Conservation (phyloP, 2,888 invertebrate genomes). For the Andrena haemorrhoa region DNA sequence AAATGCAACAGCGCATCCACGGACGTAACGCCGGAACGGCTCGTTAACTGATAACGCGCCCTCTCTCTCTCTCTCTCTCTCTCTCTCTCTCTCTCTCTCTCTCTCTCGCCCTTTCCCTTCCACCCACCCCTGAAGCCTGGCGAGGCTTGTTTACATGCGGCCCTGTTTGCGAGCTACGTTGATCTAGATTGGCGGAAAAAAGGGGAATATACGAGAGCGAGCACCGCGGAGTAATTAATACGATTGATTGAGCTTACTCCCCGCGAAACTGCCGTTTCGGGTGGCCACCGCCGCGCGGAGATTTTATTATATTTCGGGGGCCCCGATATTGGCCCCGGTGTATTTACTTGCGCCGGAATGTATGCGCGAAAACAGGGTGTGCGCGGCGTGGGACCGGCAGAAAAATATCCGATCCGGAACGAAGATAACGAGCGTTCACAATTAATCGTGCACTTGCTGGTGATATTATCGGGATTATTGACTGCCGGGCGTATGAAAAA, state of each 20-base stretch:
- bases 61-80: neutral
- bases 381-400: neutral
- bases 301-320: conserved; percentile 47
- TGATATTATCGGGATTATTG: conserved; percentile 49
- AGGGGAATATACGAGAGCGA: conserved; percentile 11
- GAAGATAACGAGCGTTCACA: conserved; percentile 27
- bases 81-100: neutral
- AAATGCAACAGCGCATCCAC: conserved; percentile 45
- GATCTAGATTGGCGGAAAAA: conserved; percentile 56
- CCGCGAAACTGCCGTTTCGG: conserved; percentile 43
- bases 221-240: conserved; percentile 63
- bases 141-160: conserved; percentile 45
- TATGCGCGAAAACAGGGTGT: neutral
- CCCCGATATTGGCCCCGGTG: conserved; percentile 16
- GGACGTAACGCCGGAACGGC: conserved; percentile 55
- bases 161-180: conserved; percentile 55
- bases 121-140: neutral
- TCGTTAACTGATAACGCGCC: conserved; percentile 62
- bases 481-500: conserved; percentile 33
- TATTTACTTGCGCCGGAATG: conserved; percentile 34
- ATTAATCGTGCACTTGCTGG: conserved; percentile 38
- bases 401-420: conserved; percentile 21
- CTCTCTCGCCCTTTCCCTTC: neutral
- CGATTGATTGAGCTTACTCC: conserved; percentile 51
- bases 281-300: conserved; percentile 9